These are phyloP conservation scores for Sebastes hubbsi DNA, from an alignment of 2,797 vertebrate species.

Conservation along the genomic window DNA sequence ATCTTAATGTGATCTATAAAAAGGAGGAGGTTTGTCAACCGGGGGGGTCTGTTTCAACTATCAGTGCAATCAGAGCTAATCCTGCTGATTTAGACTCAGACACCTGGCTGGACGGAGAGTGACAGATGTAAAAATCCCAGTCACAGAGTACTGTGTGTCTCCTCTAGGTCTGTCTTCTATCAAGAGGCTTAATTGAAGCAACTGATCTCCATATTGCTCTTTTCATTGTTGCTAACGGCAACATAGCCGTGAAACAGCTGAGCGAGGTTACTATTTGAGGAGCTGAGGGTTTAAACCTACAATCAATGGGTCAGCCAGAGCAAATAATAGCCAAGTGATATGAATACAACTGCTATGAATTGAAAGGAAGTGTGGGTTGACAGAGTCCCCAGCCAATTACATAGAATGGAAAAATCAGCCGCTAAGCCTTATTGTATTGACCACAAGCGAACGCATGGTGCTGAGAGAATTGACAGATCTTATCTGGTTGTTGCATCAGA, in stretches of 20 bases:
- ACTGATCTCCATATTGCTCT: constrained; percentile 82
- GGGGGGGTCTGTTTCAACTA: constrained; percentile 81
- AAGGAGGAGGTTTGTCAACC: constrained; percentile 63
- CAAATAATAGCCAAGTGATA: constrained; percentile 82
- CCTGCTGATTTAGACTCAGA: constrained; percentile 76
- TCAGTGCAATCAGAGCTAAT: constrained; percentile 83
- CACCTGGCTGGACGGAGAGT: constrained; percentile 79
- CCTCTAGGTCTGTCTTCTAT: constrained; percentile 57
- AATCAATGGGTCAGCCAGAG: constrained; percentile 79
- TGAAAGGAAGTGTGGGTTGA: constrained; percentile 78
- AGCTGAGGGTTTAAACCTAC: constrained; percentile 73
- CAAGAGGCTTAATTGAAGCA: constrained; percentile 70
- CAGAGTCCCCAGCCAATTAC: constrained; percentile 75
- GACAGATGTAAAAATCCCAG: constrained; percentile 79
- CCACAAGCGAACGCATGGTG: constrained; percentile 53
- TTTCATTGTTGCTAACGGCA: constrained; percentile 78
- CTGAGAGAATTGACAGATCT: constrained; percentile 69
- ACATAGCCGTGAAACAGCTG: constrained; percentile 80
- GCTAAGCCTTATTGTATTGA: constrained; percentile 80
- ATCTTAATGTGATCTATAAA: constrained; percentile 81
- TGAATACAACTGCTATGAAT: constrained; percentile 81
- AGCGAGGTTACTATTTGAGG: constrained; percentile 77
- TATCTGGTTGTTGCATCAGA: constrained; percentile 69
- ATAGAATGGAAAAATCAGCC: constrained; percentile 69
- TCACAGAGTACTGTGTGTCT: constrained; percentile 58